Conservation (phyloP, 2,888 invertebrate species). For the Oeneis ivallda region DNA sequence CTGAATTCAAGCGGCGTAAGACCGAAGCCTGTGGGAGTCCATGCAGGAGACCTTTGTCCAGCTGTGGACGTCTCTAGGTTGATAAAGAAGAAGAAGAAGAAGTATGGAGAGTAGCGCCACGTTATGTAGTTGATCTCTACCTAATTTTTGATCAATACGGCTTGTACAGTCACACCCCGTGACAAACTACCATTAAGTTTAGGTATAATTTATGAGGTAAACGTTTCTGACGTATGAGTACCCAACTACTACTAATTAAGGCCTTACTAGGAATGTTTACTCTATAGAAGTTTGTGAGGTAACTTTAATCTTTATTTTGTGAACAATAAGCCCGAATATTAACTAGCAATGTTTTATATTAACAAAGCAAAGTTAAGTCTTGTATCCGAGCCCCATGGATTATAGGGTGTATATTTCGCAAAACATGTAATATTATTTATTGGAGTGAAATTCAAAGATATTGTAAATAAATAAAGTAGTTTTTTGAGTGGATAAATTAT, state of each 20-base stretch:
- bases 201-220: constrained; percentile 35
- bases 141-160: too few species aligned
- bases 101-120: too few species aligned
- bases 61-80: too few species aligned
- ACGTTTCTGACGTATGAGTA: constrained; percentile 35
- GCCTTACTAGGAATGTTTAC: constrained; percentile 28
- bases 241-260: constrained; percentile 35
- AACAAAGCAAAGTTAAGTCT: constrained; percentile 20
- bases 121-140: too few species aligned
- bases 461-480: neutral
- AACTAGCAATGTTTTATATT: neutral
- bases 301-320: constrained; percentile 2
- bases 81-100: too few species aligned
- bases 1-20: too few species aligned
- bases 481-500: neutral
- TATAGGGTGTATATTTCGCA: constrained; percentile 15
- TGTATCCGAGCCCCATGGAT: constrained; percentile 16
- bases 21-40: too few species aligned
- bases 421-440: neutral
- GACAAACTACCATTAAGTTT: constrained; percentile 17
- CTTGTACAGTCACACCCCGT: neutral
- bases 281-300: constrained; percentile 1
- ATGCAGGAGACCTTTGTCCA: too few species aligned
- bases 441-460: neutral
- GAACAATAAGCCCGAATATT: constrained; percentile 9